These are phyloP conservation scores for Lycia hirtaria DNA, from an alignment of 2,888 invertebrate species.

Conservation along the genomic window DNA sequence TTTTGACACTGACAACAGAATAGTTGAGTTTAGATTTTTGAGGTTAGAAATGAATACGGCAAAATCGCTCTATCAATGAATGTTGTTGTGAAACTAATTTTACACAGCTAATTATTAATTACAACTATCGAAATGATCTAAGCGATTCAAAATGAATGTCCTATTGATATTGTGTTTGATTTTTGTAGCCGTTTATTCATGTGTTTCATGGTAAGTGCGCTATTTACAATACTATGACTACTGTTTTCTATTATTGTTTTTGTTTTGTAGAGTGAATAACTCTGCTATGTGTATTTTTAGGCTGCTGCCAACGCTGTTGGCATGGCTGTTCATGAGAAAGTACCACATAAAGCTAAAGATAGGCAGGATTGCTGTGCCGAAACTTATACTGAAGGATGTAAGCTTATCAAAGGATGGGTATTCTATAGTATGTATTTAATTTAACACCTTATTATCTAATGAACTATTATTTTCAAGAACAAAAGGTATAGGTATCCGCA, in stretches of 20 bases:
- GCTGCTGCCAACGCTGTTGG: conserved; percentile 90
- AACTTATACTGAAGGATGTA: conserved; percentile 92
- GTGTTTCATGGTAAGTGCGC: conserved; percentile 85
- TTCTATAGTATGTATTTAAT: conserved; percentile 87
- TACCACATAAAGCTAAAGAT: conserved; percentile 92
- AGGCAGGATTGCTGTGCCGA: conserved; percentile 92
- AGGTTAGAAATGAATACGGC: conserved; percentile 16
- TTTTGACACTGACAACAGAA: not conserved
- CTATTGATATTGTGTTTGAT: conserved; percentile 69
- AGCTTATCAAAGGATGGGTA: conserved; percentile 92
- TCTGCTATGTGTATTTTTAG: conserved; percentile 75
- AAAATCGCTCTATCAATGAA: not conserved
- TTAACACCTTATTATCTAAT: not conserved
- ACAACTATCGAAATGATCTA: conserved; percentile 50
- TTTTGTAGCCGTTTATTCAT: conserved; percentile 82
- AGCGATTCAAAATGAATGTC: conserved; percentile 65
- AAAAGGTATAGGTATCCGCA: too few species aligned
- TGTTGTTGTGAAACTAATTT: conserved; percentile 23
- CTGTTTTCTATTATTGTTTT: conserved; percentile 64
- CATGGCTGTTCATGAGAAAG: conserved; percentile 92
- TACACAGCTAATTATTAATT: conserved; percentile 41
- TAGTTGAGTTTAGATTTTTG: not conserved
- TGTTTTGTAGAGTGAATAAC: conserved; percentile 57
- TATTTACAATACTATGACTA: conserved; percentile 40
- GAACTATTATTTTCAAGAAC: not conserved